Evolutionary conservation across 1,140 invertebrate species (phyloP), one percentile per base, ranked within the genome.

Genomic region (Lepeophtheirus salmonis): DNA sequence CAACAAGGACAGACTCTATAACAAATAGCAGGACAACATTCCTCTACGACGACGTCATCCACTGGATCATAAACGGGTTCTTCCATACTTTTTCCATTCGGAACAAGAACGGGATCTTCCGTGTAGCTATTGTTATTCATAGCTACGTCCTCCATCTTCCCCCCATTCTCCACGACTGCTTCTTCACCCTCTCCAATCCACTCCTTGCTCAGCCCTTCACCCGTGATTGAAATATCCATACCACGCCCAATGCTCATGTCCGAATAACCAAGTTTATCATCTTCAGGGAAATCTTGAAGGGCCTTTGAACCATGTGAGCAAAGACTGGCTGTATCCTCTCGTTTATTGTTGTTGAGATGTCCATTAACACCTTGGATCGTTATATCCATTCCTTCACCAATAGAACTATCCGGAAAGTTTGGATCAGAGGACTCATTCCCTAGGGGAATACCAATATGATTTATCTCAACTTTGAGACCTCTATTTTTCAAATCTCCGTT

Each of bases 1-100:
- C 89, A 75, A 68, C 87, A 84, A 24, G 86, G 85, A 71, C 88
- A 88, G 67, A 78, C 79, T 65, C 80, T 80, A 70, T 91, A 91
- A 72, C 86, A 89, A 20, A 56, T 25, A 20, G 41, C 50, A 17
- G 59, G 59, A 54, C 49, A 61, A 22, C 59, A 61, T 16, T 61
- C 59, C 24, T 54, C 59, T 12, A 61, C 59, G 12, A 25, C 50
- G 14, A 61, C 49, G n/a, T 61, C 59, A 26, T 61, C 59, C 20
- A 61, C 26, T 14, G 59, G 59, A 25, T 61, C 59, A 24, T 26
- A 52, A 2, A 61, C 16, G 14, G 25, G 17, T 50, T 61, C 59
- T 3, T n/a, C 51, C 12, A 24, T 20, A 16, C 25, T 57, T 17
- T 16, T 26, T n/a, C n/a, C 14, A 12, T 4, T 21, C 21, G 14